Percentiles rank a stretch among this genome's conserved stretches.
These are phyloP conservation scores for Laspeyria flexula DNA, from an alignment of 2,888 invertebrate genomes.

Conservation along the genomic window DNA sequence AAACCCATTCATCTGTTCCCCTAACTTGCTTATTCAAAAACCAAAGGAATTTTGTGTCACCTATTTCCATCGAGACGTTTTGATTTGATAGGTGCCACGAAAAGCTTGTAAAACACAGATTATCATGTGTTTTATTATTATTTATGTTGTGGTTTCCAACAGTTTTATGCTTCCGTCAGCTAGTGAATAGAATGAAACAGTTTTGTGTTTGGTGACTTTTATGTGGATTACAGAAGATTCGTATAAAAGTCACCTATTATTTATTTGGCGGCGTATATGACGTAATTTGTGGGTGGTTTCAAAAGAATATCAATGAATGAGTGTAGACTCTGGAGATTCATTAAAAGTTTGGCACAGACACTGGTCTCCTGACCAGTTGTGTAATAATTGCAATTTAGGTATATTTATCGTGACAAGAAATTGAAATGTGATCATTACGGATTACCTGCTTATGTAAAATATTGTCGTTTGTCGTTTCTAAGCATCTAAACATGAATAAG, in stretches of 20 bases:
- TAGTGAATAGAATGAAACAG: slow-evolving; percentile 27
- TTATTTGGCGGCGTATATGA: slow-evolving; percentile 21
- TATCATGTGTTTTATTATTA: slow-evolving; percentile 48
- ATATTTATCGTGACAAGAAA: background rate
- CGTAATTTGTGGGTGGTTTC: slow-evolving; percentile 12
- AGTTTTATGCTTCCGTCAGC: slow-evolving; percentile 57
- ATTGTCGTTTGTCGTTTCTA: too few relatives aligned
- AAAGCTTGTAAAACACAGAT: slow-evolving; percentile 38
- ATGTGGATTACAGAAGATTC: slow-evolving; percentile 18
- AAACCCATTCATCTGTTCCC: slow-evolving; percentile 28
- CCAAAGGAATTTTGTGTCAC: slow-evolving; percentile 21
- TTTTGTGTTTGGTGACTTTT: slow-evolving; percentile 36
- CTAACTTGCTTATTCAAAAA: slow-evolving; percentile 9
- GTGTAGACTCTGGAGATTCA: background rate
- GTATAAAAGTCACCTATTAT: slow-evolving; percentile 34
- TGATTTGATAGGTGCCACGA: slow-evolving; percentile 32
- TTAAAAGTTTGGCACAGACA: background rate
- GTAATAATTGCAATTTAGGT: background rate
- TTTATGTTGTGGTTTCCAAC: slow-evolving; percentile 50
- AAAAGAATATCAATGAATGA: slow-evolving; percentile 12
- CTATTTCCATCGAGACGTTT: slow-evolving; percentile 33
- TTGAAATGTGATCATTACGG: background rate
- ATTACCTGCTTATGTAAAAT: too few relatives aligned
- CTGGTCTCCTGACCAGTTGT: background rate
- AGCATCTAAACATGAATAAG: too few relatives aligned